Percentiles rank a stretch among this genome's conserved stretches.
Evolutionary conservation across 2,113 vertebrate genomes (phyloP).

Genomic region (Dolichotis patagonum): DNA sequence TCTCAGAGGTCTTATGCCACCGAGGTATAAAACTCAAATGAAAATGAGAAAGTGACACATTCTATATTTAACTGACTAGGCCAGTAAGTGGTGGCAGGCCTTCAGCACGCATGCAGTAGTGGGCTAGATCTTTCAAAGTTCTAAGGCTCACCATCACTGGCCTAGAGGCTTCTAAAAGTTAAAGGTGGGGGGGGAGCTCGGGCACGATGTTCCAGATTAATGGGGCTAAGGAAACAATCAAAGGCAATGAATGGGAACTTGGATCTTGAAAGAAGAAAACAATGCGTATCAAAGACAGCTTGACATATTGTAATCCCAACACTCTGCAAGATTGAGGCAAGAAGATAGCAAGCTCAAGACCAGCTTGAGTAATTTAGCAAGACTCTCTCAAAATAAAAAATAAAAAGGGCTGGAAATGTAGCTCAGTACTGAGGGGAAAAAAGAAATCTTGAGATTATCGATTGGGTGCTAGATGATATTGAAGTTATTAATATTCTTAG

Average conservation of each 20-base stretch:
- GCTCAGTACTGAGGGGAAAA: not conserved
- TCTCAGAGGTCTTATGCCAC: too few species aligned
- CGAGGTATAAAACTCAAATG: too few species aligned
- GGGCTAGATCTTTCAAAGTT: too few species aligned
- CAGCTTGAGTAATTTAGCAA: not conserved
- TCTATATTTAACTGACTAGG: too few species aligned
- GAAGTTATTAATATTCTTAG: not conserved
- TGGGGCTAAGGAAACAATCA: not conserved
- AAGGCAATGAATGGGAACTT: not conserved
- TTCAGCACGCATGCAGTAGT: too few species aligned
- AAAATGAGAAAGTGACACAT: too few species aligned
- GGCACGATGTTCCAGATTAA: not conserved
- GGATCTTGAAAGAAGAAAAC: not conserved
- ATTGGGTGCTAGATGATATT: not conserved
- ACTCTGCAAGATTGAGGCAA: not conserved
- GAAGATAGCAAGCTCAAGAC: not conserved
- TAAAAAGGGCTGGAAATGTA: not conserved
- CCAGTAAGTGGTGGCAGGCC: too few species aligned
- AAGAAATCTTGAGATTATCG: not conserved
- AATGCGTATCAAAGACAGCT: not conserved
- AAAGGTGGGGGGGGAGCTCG: too few species aligned
- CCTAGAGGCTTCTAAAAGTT: too few species aligned
- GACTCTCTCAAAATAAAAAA: not conserved
- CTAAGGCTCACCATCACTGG: too few species aligned
- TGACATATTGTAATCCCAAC: not conserved